Base-by-base conservation (phyloP, 1,140 invertebrate genomes). In the Drosophila kikkawai region DNA sequence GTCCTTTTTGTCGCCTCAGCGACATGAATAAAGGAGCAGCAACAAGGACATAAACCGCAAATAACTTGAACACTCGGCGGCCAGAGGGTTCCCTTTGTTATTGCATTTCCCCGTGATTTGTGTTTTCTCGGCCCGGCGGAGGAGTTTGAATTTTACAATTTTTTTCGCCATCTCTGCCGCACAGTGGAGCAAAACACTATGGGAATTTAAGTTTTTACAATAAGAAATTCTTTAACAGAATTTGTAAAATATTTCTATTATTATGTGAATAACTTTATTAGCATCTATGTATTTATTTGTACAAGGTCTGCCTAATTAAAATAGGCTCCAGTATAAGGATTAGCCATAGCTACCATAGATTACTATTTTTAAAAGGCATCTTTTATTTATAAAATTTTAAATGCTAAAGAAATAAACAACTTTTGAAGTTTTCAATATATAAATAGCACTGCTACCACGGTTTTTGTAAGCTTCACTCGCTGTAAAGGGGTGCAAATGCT, bases 51-150 rank as follows among this genome's bases (percentile, higher is more conserved):
- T 86, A 90, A 91, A 80, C 86, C 76, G 86, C 86, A 90, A 90
- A 90, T 90, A 90, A 91, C 79, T 90, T 91, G 79, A 90, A 75
- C 86, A 86, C 73, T 77, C 70, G 26, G 47, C 48, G 56, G 60
- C 82, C 75, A 58, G 69, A 82, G 85, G 79, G 75, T 65, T 79
- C 56, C 75, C 60, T 69, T 90, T 90, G 85, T 90, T 85, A 85
- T 90, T 90, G 85, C 80, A 90, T 90, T 90, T 90, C 55, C 69
- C 68, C 37, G 85, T 90, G 85, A 90, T 90, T 90, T 90, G 85
- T 91, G 85, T 73, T 60, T 74, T 70, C 78, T 85, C 68, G 63
- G 60, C 60, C 39, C 53, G 53, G 47, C 74, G 60, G 70, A 71
- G 80, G 70, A 53, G 69, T 69, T 79, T 55, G 66, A 51, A 88